These are phyloP conservation scores for Torymus texanus DNA, from an alignment of 2,888 invertebrate species.

Conservation along the genomic window DNA sequence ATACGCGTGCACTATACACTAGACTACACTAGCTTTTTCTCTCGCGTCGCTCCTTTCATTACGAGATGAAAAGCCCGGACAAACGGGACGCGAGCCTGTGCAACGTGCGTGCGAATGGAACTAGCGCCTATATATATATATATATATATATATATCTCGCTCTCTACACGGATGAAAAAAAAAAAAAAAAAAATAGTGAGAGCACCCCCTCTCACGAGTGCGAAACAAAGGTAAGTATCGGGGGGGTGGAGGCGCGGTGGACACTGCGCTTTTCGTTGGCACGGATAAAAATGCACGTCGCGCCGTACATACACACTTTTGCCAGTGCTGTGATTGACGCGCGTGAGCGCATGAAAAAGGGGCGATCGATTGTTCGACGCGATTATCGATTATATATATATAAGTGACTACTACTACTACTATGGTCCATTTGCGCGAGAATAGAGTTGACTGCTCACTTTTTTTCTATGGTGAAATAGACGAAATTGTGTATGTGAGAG, in stretches of 20 bases:
- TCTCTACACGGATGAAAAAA: neutral
- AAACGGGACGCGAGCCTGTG: neutral
- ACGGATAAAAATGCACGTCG: neutral
- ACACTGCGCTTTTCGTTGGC: slow-evolving; percentile 26
- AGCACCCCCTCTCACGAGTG: neutral
- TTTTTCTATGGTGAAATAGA: neutral
- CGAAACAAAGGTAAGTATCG: slow-evolving; percentile 50
- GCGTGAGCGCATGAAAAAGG: neutral
- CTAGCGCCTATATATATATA: too few species aligned
- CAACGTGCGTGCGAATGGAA: neutral
- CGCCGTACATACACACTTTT: slow-evolving; percentile 7
- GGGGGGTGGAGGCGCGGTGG: neutral
- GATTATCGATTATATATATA: slow-evolving; percentile 52
- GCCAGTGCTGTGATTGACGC: neutral
- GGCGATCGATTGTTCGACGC: slow-evolving; percentile 48
- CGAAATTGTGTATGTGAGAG: too few species aligned
- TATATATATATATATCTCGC: too few species aligned
- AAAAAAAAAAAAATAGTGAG: neutral
- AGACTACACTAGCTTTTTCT: too few species aligned
- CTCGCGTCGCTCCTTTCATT: slow-evolving; percentile 13
- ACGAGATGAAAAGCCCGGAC: slow-evolving; percentile 21
- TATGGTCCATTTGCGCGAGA: slow-evolving; percentile 36
- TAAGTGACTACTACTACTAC: slow-evolving; percentile 1
- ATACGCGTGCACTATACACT: neutral
- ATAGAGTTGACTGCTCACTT: neutral